Evolutionary conservation across 2,113 vertebrate species (phyloP), one percentile per base, ranked within the genome.

Genomic region (Puma concolor): DNA sequence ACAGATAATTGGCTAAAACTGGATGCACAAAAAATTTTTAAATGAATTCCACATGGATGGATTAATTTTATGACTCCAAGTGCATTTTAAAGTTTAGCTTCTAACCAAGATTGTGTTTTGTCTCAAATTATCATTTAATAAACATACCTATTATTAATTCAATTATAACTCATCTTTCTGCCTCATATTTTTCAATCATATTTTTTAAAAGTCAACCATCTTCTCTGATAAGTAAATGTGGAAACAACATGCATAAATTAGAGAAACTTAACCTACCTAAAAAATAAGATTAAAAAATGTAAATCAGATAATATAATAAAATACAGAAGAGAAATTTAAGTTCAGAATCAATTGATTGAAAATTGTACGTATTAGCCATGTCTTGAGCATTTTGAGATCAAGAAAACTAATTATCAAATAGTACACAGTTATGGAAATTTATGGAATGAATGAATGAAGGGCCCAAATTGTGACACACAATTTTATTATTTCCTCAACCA

Each of bases 381-480:
- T 80, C 25, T 9, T 44, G 48, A n/a, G 72, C 13, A 90, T 83
- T 83, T 52, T 95, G 54, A 90, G 29, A 52, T n/a, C 2, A 90
- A 93, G 33, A 90, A 85, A 93, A 50, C 4, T 81, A n/a, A 41
- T 11, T 74, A 90, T 81, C 86, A 84, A 96, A 72, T 84, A 72
- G 17, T 66, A 48, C 23, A 11, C 8, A 77, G 7, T 91, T 91
- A 84, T 38, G 50, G 6, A 38, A 64, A 50, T 86, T 72, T 54
- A 71, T 36, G 31, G 29, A 36, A 80, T 91, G 38, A 95, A 36
- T 82, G 38, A 91, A 64, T 77, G 17, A 94, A 9, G 3, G 12
- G 52, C 6, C 31, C 63, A 83, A 17, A 16, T 88, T 71, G 82
- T 14, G 77, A 69, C n/a, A 82, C 36, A 5, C 4, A 50, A 54